These are phyloP conservation scores for Tribolium freemani DNA, from an alignment of 2,888 invertebrate species.

Conservation along the genomic window DNA sequence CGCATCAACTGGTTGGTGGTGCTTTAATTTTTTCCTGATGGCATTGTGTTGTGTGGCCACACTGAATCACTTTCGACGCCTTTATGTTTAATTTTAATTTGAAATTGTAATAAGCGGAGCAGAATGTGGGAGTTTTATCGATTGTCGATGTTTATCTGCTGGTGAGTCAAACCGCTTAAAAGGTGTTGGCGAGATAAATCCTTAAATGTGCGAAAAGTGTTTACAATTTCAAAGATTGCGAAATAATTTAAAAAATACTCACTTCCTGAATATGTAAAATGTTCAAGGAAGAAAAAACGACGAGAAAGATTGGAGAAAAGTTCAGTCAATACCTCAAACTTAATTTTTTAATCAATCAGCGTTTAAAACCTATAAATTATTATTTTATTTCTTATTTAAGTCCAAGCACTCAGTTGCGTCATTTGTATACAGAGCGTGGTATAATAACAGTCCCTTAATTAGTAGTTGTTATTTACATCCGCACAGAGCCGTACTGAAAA, in stretches of 20 bases:
- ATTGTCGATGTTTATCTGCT: background rate
- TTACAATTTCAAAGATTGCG: too few species aligned
- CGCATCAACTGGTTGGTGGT: too few species aligned
- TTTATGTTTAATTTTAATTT: background rate
- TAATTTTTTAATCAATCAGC: too few species aligned
- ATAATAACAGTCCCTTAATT: conserved; percentile 15
- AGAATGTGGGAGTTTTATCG: background rate
- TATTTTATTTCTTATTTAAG: too few species aligned
- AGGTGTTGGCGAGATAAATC: background rate
- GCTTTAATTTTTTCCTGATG: background rate
- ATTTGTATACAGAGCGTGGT: background rate
- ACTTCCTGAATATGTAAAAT: too few species aligned
- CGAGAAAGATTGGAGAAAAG: too few species aligned
- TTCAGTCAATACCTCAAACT: too few species aligned
- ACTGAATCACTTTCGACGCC: background rate
- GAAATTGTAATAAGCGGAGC: background rate
- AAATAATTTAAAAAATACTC: too few species aligned
- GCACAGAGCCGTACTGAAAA: background rate
- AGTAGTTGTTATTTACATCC: conserved; percentile 36
- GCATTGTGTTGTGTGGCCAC: background rate
- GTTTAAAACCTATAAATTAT: too few species aligned
- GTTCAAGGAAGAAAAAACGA: too few species aligned
- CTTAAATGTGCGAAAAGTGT: too few species aligned
- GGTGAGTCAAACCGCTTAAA: background rate
- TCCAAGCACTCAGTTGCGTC: background rate